phyloP scores from a whole-genome alignment of 2,113 vertebrate species.

The Lucifuga dentata region DNA sequence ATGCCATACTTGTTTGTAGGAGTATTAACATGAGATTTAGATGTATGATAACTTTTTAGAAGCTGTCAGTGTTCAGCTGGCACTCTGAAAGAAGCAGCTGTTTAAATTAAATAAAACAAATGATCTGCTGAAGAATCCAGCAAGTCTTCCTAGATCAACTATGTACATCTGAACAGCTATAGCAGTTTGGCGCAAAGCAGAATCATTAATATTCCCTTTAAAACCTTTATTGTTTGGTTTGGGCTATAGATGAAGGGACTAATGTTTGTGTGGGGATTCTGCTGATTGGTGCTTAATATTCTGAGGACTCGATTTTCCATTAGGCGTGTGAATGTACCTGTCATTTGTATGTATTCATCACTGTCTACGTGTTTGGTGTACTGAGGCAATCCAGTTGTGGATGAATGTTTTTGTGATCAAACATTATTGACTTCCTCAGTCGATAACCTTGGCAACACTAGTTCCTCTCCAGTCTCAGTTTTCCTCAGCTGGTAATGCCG shows the following conservation, averaged over 20 bases:
- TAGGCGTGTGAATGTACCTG: conserved; percentile 38
- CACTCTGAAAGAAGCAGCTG: conserved; percentile 32
- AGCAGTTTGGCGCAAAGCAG: conserved; percentile 30
- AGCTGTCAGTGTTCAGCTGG: conserved; percentile 3
- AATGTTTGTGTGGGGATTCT: conserved; percentile 41
- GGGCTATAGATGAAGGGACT: conserved; percentile 49
- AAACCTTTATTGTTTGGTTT: conserved; percentile 37
- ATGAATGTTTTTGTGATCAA: conserved; percentile 82
- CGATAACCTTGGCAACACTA: conserved; percentile 82
- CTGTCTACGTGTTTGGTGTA: conserved; percentile 47
- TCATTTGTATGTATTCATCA: conserved; percentile 61
- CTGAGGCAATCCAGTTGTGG: conserved; percentile 58
- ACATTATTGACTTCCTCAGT: conserved; percentile 81
- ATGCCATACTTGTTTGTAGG: conserved; percentile 15
- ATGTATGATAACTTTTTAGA: conserved; percentile 38
- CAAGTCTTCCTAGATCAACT: neutral
- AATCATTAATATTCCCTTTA: conserved; percentile 59
- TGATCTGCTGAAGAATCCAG: conserved; percentile 7
- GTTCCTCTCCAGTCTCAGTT: conserved; percentile 68
- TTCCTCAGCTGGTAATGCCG: conserved; percentile 46
- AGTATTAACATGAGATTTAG: conserved; percentile 20
- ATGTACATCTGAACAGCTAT: conserved; percentile 36
- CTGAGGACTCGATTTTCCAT: conserved; percentile 61
- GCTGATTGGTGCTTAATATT: conserved; percentile 69
- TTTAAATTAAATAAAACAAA: conserved; percentile 26